Base-by-base conservation (phyloP, 2,113 vertebrate species). In the Carassius carassius region DNA sequence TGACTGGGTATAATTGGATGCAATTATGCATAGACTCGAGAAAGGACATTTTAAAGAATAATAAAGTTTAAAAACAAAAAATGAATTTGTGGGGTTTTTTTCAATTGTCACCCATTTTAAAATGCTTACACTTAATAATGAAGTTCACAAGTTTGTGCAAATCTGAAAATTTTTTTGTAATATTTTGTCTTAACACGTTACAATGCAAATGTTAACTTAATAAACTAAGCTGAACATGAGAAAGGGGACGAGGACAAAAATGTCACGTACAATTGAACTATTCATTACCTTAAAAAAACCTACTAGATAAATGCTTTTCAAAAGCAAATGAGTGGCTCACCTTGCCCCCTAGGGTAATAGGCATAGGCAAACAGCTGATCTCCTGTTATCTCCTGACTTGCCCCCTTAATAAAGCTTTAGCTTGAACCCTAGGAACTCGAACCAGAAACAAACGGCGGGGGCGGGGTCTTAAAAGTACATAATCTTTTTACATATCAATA, bases 301-400 rank as follows among this genome's bases (percentile, higher is more conserved):
- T 25, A 23, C 35, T 35, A 47, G 37, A 63, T 47, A 79, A 47
- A 47, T 25, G n/a, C 60, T 63, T 47, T 78, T 63, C 21, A 41
- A 63, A 29, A 79, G 58, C 58, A 44, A 79, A 79, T 79, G 77
- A 63, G 41, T 62, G 60, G 58, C 14, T 62, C 77, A 44, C 35
- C 35, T 62, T 79, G 35, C 56, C 77, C 77, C 77, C n/a, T 3
- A 10, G 78, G 78, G 13, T 23, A 63, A 60, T 78, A 78, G 23
- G 54, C 35, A 78, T 23, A 21, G 12, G n/a, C 32, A 78, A 37
- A 41, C 63, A 13, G 58, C 58, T 47, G n/a, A 29, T 79, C 29
- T 21, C 29, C 32, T n/a, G 72, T 47, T 25, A 74, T 25, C 72
- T 74, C 41, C 4, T 47, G 21, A 44, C 37, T 37, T 3, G 19